Evolutionary conservation across 2,888 invertebrate species (phyloP).

Genomic region (Stenolophus ochropezus): DNA sequence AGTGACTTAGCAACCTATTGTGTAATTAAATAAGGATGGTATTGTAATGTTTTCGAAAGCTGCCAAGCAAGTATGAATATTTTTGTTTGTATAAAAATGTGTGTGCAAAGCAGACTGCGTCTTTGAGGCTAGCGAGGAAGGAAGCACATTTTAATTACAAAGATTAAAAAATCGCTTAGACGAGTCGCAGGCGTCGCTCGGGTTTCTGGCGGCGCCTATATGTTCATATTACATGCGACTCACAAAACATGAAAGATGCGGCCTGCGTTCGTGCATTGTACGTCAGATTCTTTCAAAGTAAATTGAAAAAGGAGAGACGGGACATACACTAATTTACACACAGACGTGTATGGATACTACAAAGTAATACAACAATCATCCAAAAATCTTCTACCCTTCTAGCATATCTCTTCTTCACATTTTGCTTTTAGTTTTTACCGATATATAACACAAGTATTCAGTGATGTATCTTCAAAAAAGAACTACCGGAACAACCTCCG

Average conservation of each 20-base stretch:
- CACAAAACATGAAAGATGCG: slow-evolving; percentile 36
- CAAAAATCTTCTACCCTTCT: background rate
- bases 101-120: too few species aligned
- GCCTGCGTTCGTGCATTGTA: background rate
- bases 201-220: slow-evolving; percentile 16
- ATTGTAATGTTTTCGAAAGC: too few species aligned
- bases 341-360: background rate
- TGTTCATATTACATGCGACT: slow-evolving; percentile 38
- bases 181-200: background rate
- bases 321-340: background rate
- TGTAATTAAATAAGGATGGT: too few species aligned
- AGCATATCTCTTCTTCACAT: too few species aligned
- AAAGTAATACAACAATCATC: background rate
- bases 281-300: background rate
- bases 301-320: background rate
- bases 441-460: too few species aligned
- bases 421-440: too few species aligned
- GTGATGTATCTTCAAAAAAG: too few species aligned
- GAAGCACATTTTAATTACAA: slow-evolving; percentile 73
- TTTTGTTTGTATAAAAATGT: too few species aligned
- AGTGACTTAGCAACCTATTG: too few species aligned
- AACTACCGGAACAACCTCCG: too few species aligned
- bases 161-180: slow-evolving; percentile 71
- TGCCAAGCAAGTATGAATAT: too few species aligned
- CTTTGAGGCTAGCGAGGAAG: slow-evolving; percentile 63